Evolutionary conservation across 2,113 vertebrate species (phyloP).

Genomic region (Australoheros scitulus): DNA sequence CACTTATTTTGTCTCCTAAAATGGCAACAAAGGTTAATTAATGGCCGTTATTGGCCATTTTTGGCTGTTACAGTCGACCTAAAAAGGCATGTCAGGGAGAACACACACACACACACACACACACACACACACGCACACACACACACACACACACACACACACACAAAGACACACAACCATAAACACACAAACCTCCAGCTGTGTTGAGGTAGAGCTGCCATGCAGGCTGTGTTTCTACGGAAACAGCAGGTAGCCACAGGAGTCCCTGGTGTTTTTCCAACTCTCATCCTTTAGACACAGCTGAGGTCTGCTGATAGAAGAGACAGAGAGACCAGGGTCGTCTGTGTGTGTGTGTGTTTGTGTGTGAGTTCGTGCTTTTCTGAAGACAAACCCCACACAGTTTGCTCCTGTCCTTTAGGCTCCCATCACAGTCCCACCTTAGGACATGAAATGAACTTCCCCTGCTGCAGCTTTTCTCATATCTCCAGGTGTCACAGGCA

Average conservation of each 20-base stretch:
- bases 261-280: conserved; percentile 65
- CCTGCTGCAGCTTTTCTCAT: conserved; percentile 31
- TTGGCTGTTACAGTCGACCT: conserved; percentile 21
- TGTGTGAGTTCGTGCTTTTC: conserved; percentile 16
- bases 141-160: background rate
- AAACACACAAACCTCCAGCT: conserved; percentile 45
- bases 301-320: conserved; percentile 70
- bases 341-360: conserved; percentile 1
- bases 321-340: conserved; percentile 18
- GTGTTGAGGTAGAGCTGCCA: conserved; percentile 50
- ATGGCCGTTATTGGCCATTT: background rate
- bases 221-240: conserved; percentile 69
- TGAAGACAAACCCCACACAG: conserved; percentile 40
- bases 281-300: conserved; percentile 64
- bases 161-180: background rate
- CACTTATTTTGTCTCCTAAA: conserved; percentile 18
- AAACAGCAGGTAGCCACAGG: conserved; percentile 72
- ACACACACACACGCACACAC: background rate
- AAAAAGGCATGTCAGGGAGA: conserved; percentile 18
- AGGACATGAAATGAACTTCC: conserved; percentile 36
- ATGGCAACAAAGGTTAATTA: conserved; percentile 18
- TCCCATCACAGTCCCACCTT: conserved; percentile 40
- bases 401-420: conserved; percentile 28
- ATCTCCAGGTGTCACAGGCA: conserved; percentile 31
- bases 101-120: background rate